A percentile compares a stretch with the other conserved stretches of the same genome.
phyloP scores from a whole-genome alignment of 2,888 invertebrate species.

The Phyllotreta cruciferae region DNA sequence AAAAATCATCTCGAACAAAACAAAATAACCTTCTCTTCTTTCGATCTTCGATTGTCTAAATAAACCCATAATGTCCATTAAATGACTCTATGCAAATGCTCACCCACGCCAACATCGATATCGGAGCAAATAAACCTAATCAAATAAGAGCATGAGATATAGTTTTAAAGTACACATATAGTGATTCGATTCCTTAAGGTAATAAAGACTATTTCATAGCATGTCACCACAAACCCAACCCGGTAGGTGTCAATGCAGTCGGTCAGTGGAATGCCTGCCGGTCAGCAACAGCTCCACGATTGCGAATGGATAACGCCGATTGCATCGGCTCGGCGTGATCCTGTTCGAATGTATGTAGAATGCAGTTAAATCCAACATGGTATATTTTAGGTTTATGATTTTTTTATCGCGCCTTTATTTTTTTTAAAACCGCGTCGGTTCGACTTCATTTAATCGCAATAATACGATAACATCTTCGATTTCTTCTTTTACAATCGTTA shows the following conservation, averaged over 20 bases:
- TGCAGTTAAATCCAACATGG: slow-evolving; percentile 58
- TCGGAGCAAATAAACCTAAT: slow-evolving; percentile 41
- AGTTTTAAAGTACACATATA: slow-evolving; percentile 53
- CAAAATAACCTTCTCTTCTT: slow-evolving; percentile 36
- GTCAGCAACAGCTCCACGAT: slow-evolving; percentile 36
- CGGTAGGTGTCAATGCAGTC: slow-evolving; percentile 58
- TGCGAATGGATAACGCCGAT: slow-evolving; percentile 43
- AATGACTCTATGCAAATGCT: slow-evolving; percentile 52
- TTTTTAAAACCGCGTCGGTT: slow-evolving; percentile 10
- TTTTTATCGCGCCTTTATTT: slow-evolving; percentile 56
- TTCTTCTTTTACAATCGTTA: no score
- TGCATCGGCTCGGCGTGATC: slow-evolving; percentile 53
- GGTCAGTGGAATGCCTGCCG: slow-evolving; percentile 41
- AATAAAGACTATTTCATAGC: slow-evolving; percentile 61
- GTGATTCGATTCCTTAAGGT: slow-evolving; percentile 57
- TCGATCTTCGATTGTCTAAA: slow-evolving; percentile 42
- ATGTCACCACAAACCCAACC: slow-evolving; percentile 59
- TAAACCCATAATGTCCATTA: slow-evolving; percentile 45
- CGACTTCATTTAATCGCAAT: slow-evolving; percentile 25
- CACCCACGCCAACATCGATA: slow-evolving; percentile 34
- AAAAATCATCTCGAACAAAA: slow-evolving; percentile 20
- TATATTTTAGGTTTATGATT: slow-evolving; percentile 57
- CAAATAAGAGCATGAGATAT: slow-evolving; percentile 45
- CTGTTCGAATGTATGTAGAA: slow-evolving; percentile 57
- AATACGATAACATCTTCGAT: no score